A percentile compares a stretch with the other conserved stretches of the same genome.
These are phyloP conservation scores for Apis mellifera DNA, from an alignment of 1,140 invertebrate species.

Conservation along the genomic window DNA sequence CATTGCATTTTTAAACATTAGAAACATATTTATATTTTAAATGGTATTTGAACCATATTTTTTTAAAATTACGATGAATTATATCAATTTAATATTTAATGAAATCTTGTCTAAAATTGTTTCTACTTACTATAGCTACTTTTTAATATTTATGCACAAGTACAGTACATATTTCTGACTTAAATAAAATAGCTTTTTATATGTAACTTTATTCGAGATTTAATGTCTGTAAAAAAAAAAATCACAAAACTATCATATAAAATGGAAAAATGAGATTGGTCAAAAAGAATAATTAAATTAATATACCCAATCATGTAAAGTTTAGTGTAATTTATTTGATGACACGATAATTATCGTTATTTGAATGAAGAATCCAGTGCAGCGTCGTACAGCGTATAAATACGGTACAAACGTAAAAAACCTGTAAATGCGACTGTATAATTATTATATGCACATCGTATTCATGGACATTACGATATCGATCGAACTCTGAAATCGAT, in stretches of 20 bases:
- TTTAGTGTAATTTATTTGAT: constrained; percentile 72
- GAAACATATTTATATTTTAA: constrained; percentile 12
- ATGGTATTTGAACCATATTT: background rate
- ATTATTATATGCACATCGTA: constrained; percentile 60
- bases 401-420: constrained; percentile 78
- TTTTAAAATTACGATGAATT: background rate
- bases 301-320: constrained; percentile 6
- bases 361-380: constrained; percentile 67
- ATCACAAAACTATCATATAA: background rate
- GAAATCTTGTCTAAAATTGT: background rate
- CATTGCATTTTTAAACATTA: background rate
- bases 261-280: background rate
- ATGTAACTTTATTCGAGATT: background rate
- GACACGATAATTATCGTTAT: constrained; percentile 73
- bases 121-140: background rate
- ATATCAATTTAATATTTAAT: background rate
- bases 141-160: background rate
- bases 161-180: background rate
- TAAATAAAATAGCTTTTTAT: constrained; percentile 22
- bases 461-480: constrained; percentile 44
- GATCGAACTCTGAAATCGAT: constrained; percentile 31
- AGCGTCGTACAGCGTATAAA: constrained; percentile 75
- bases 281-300: constrained; percentile 9
- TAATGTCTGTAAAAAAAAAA: background rate
- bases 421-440: constrained; percentile 73